Evolutionary conservation across 2,888 invertebrate genomes (phyloP).

Genomic region (Drosophila nr. perissopoda): DNA sequence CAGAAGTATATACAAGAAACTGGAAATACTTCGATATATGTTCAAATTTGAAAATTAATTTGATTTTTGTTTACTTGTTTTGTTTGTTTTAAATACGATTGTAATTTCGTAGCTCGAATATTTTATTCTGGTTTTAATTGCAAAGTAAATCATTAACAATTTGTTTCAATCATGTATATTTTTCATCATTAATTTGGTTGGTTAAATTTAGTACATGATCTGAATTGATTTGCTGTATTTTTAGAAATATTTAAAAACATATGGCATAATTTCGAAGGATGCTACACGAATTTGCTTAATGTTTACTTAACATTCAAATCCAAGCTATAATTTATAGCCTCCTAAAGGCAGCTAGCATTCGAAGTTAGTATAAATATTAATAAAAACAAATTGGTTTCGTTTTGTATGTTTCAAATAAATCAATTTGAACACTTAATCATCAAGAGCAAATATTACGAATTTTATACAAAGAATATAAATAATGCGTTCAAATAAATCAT

Average conservation of each 20-base stretch:
- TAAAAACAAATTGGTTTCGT: not conserved
- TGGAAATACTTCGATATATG: constrained; percentile 38
- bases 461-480: not conserved
- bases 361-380: not conserved
- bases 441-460: not conserved
- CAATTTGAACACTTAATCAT: not conserved
- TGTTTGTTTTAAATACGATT: constrained; percentile 22
- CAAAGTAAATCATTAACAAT: constrained; percentile 32
- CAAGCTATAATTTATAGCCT: constrained; percentile 9
- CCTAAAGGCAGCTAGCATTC: not conserved
- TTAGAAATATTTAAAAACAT: constrained; percentile 13
- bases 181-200: not conserved
- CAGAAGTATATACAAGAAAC: constrained; percentile 11
- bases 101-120: constrained; percentile 11
- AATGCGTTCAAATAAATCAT: not conserved
- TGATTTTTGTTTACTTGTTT: constrained; percentile 1
- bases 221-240: constrained; percentile 24
- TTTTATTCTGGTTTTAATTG: constrained; percentile 18
- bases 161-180: constrained; percentile 17
- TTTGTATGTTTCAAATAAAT: constrained; percentile 14
- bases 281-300: not conserved
- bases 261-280: not conserved
- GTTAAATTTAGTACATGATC: not conserved
- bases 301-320: constrained; percentile 3
- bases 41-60: constrained; percentile 3